Conservation (phyloP, 2,797 vertebrate species). For the Urosaurus nigricauda region DNA sequence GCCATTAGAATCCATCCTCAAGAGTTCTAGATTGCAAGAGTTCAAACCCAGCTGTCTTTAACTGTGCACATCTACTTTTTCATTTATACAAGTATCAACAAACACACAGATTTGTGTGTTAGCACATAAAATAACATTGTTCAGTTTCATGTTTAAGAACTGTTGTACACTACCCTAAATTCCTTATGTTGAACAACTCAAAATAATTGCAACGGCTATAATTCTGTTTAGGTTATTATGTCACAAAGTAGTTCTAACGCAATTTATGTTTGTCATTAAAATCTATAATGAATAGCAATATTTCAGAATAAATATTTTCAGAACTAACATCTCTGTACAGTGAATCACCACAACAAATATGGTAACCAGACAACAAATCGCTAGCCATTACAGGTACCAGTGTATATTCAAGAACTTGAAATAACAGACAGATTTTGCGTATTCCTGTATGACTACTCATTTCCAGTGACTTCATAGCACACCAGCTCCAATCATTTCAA, state of each 20-base stretch:
- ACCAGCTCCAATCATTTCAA: not conserved
- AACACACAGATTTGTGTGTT: not conserved
- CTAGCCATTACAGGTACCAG: not conserved
- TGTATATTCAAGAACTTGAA: not conserved
- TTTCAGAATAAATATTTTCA: not conserved
- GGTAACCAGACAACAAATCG: not conserved
- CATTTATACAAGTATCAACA: no score
- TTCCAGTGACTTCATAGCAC: not conserved
- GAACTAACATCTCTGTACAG: not conserved
- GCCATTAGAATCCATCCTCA: slow-evolving; percentile 56
- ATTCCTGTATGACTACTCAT: not conserved
- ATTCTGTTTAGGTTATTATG: not conserved
- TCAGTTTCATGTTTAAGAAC: slow-evolving; percentile 32
- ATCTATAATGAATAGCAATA: not conserved
- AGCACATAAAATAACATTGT: no score
- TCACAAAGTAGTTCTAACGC: slow-evolving; percentile 22
- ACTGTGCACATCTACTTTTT: not conserved
- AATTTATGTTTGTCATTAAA: slow-evolving; percentile 2
- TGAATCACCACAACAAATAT: not conserved
- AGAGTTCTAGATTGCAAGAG: slow-evolving; percentile 64
- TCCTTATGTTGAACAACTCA: not conserved
- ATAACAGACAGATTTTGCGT: not conserved
- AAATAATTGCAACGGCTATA: not conserved
- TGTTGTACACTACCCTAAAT: not conserved
- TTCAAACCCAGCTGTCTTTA: slow-evolving; percentile 49